Conservation (phyloP, 1,140 invertebrate species). For the Cydia pomonella region DNA sequence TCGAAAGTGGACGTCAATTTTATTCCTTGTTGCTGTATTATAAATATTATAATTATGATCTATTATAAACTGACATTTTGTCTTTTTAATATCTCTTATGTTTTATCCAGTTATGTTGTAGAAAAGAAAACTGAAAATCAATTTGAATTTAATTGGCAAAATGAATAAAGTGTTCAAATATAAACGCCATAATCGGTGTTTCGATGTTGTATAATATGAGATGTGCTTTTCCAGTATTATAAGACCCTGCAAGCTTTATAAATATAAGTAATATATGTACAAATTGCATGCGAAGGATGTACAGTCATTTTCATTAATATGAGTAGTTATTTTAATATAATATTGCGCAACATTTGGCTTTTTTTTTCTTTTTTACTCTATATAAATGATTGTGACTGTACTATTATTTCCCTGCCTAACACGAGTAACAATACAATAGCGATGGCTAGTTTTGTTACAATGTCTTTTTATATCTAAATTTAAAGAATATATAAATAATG, state of each 20-base stretch:
- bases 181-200: constrained; percentile 4
- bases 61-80: too few species aligned
- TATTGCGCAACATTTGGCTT: background rate
- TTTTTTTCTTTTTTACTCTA: background rate
- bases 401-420: too few species aligned
- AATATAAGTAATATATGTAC: constrained; percentile 18
- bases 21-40: background rate
- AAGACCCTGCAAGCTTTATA: constrained; percentile 23
- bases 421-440: too few species aligned
- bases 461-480: too few species aligned
- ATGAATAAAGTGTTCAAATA: constrained; percentile 9
- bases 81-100: background rate
- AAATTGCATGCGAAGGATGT: background rate
- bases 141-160: background rate
- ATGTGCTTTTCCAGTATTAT: constrained; percentile 31
- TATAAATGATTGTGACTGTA: too few species aligned
- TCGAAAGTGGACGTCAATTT: too few species aligned
- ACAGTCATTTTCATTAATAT: background rate
- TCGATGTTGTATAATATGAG: constrained; percentile 2
- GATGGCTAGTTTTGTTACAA: too few species aligned
- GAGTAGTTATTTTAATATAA: background rate
- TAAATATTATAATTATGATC: background rate
- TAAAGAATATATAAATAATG: too few species aligned
- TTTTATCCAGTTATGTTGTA: background rate
- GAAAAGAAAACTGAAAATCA: background rate